Percentiles rank a stretch among this genome's conserved stretches.
Evolutionary conservation across 2,888 invertebrate species (phyloP).

Genomic region (Heliothis peltigera): DNA sequence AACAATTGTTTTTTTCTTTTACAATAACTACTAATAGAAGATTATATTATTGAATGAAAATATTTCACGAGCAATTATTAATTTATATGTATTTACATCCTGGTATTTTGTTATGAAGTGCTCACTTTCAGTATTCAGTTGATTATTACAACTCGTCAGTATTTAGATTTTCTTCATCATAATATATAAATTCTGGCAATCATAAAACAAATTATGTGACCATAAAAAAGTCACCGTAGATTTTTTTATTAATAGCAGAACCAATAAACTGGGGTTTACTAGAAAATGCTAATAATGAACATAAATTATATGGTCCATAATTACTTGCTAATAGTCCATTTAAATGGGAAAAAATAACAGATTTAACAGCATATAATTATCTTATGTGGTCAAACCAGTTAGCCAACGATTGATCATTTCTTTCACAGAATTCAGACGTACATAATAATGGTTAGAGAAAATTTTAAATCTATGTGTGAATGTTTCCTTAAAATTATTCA

Average conservation of each 20-base stretch:
- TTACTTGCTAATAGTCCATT: conserved; percentile 54
- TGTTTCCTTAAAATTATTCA: background rate
- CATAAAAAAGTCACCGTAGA: conserved; percentile 33
- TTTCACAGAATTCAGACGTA: conserved; percentile 12
- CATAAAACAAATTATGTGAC: conserved; percentile 39
- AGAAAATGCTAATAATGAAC: conserved; percentile 57
- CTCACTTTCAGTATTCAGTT: conserved; percentile 4
- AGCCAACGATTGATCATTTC: conserved; percentile 24
- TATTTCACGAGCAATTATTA: too few species aligned
- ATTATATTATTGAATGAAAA: too few species aligned
- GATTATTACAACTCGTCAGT: conserved; percentile 35
- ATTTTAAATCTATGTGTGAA: background rate
- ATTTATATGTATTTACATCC: background rate
- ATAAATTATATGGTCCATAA: conserved; percentile 57
- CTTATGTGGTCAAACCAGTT: conserved; percentile 34
- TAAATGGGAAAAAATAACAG: conserved; percentile 30
- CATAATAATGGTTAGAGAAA: conserved; percentile 10
- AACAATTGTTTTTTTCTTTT: too few species aligned
- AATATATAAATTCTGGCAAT: conserved; percentile 19
- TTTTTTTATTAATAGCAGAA: conserved; percentile 30
- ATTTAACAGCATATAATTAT: conserved; percentile 52
- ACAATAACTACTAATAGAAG: too few species aligned
- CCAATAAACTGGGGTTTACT: conserved; percentile 37
- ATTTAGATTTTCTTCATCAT: conserved; percentile 16
- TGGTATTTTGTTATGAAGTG: conserved; percentile 6